Evolutionary conservation across 2,888 invertebrate genomes (phyloP).

Genomic region (Loripinus fragilis): DNA sequence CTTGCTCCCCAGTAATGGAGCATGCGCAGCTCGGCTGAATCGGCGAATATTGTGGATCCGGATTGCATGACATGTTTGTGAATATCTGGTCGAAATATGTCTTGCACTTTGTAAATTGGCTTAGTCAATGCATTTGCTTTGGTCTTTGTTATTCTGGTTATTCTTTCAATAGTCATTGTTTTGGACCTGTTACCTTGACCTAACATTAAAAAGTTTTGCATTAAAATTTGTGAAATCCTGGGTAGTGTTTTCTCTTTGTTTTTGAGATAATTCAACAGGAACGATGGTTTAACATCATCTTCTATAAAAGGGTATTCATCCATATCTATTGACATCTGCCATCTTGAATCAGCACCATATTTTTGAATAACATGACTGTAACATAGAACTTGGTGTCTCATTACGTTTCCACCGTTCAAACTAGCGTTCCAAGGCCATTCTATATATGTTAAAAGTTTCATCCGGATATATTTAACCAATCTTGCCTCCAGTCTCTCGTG

Average conservation of each 20-base stretch:
- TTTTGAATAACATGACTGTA: slow-evolving; percentile 55
- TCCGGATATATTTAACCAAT: slow-evolving; percentile 33
- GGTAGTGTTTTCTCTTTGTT: background rate
- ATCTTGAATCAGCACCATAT: slow-evolving; percentile 37
- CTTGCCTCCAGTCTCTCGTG: slow-evolving; percentile 27
- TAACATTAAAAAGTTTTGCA: slow-evolving; percentile 64
- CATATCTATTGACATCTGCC: slow-evolving; percentile 68
- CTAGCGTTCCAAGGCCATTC: slow-evolving; percentile 31
- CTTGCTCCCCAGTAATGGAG: slow-evolving; percentile 68
- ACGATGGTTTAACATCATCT: slow-evolving; percentile 51
- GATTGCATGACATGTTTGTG: background rate
- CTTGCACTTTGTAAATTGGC: slow-evolving; percentile 58
- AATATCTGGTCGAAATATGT: slow-evolving; percentile 31
- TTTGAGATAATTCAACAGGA: slow-evolving; percentile 53
- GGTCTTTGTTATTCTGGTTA: slow-evolving; percentile 53
- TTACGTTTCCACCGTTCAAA: slow-evolving; percentile 36
- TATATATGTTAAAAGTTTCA: slow-evolving; percentile 36
- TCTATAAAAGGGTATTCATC: slow-evolving; percentile 67
- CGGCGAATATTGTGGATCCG: slow-evolving; percentile 32
- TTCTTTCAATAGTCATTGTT: slow-evolving; percentile 57
- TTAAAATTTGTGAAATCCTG: slow-evolving; percentile 15
- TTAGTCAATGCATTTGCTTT: slow-evolving; percentile 60
- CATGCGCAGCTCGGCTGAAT: slow-evolving; percentile 45
- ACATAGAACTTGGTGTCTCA: slow-evolving; percentile 63
- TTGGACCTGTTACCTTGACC: slow-evolving; percentile 58